These are phyloP conservation scores for Griposia aprilina DNA, from an alignment of 2,888 invertebrate genomes.

Conservation along the genomic window DNA sequence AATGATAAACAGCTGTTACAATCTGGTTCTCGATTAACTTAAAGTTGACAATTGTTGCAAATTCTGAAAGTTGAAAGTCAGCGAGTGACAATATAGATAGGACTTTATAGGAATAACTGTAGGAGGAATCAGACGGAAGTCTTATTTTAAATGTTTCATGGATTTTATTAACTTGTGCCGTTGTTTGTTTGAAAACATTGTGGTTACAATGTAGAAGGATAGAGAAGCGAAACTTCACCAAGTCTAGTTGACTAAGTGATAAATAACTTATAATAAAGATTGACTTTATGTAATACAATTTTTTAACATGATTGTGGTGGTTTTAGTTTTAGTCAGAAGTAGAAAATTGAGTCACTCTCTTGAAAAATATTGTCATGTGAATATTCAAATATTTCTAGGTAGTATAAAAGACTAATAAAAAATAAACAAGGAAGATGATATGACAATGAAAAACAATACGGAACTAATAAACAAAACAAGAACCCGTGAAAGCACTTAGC, in stretches of 20 bases:
- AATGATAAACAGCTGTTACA: slow-evolving; percentile 53
- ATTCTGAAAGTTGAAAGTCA: slow-evolving; percentile 54
- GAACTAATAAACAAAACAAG: slow-evolving; percentile 2
- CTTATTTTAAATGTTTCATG: slow-evolving; percentile 32
- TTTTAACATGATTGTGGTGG: not conserved
- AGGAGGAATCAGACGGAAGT: slow-evolving; percentile 13
- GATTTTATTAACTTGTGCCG: slow-evolving; percentile 21
- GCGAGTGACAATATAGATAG: slow-evolving; percentile 15
- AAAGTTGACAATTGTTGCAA: slow-evolving; percentile 53
- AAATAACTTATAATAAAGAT: not conserved
- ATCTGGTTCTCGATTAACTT: slow-evolving; percentile 52
- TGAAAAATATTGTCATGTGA: not conserved
- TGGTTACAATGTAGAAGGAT: slow-evolving; percentile 18
- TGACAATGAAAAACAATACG: not conserved
- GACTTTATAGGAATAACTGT: slow-evolving; percentile 30
- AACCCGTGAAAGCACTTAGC: slow-evolving; percentile 31
- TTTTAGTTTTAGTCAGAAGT: not conserved
- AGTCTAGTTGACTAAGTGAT: not conserved
- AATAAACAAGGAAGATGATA: not conserved
- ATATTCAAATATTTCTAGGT: not conserved
- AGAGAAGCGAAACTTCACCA: slow-evolving; percentile 3
- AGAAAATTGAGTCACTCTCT: not conserved
- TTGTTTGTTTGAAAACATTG: slow-evolving; percentile 22
- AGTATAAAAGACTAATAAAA: not conserved
- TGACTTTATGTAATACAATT: not conserved